phyloP scores from a whole-genome alignment of 2,113 vertebrate species.

The Vicugna pacos region DNA sequence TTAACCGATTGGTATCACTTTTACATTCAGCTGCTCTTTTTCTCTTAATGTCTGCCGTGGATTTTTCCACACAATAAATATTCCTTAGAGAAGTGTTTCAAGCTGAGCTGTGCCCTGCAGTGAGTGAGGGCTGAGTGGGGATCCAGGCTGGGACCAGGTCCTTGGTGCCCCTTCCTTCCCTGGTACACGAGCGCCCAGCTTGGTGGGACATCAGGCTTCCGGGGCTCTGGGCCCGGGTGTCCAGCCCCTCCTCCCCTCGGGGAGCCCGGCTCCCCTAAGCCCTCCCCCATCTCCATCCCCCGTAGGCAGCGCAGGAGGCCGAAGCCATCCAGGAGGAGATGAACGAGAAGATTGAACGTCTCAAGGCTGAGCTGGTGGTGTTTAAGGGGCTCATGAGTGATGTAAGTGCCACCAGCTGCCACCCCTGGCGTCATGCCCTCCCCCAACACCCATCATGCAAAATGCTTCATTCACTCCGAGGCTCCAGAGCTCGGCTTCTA shows the following conservation, averaged over 20 bases:
- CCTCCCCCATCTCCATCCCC: constrained; percentile 2
- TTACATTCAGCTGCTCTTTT: background rate
- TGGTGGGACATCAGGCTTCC: background rate
- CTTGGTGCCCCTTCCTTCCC: background rate
- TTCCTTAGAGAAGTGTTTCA: background rate
- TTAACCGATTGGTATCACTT: background rate
- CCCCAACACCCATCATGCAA: constrained; percentile 77
- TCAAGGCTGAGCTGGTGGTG: constrained; percentile 98
- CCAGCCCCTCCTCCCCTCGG: fast-evolving
- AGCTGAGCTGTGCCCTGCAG: background rate
- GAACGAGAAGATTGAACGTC: constrained; percentile 95
- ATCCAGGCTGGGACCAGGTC: background rate
- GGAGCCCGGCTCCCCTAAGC: background rate
- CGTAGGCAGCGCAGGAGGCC: constrained; percentile 92
- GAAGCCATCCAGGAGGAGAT: constrained; percentile 94
- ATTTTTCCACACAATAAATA: background rate
- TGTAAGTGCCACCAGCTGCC: constrained; percentile 89
- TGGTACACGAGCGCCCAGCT: background rate
- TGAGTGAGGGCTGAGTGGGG: background rate
- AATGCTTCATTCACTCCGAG: constrained; percentile 81
- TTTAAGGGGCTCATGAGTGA: constrained; percentile 99
- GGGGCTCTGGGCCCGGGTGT: background rate
- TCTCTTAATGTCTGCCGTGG: background rate
- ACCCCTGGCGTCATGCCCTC: background rate
- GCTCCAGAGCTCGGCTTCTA: constrained; percentile 85